Percentiles rank a stretch among this genome's conserved stretches.
phyloP scores from a whole-genome alignment of 2,888 invertebrate genomes.

The Aelia acuminata region DNA sequence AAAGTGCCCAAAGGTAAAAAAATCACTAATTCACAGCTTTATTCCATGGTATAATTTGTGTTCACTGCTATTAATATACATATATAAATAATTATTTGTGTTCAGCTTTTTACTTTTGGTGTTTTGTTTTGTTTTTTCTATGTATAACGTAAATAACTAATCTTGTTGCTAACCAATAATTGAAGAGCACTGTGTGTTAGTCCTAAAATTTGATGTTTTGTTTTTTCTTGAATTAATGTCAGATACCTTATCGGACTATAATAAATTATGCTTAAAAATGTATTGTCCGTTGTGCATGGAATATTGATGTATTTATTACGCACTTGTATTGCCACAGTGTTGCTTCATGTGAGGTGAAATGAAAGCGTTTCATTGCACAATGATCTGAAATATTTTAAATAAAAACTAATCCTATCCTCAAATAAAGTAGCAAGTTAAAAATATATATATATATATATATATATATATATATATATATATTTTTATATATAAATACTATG shows the following conservation, averaged over 20 bases:
- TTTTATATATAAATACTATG: too few species aligned
- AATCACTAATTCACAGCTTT: conserved; percentile 54
- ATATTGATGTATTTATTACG: conserved; percentile 4
- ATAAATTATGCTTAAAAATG: conserved; percentile 14
- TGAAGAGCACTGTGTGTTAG: conserved; percentile 52
- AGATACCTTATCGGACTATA: background rate
- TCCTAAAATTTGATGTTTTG: background rate
- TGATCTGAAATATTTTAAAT: background rate
- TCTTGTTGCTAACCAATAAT: conserved; percentile 31
- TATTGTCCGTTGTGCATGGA: conserved; percentile 41
- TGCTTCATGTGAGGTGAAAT: conserved; percentile 54
- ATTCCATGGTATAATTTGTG: conserved; percentile 51
- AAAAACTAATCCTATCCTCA: background rate
- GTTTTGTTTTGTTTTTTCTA: background rate
- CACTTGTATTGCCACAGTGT: conserved; percentile 52
- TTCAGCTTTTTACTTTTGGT: conserved; percentile 35
- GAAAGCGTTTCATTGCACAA: conserved; percentile 45
- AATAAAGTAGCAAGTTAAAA: background rate
- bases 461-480: too few species aligned
- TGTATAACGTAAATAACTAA: background rate
- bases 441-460: too few species aligned
- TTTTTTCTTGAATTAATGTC: conserved; percentile 27
- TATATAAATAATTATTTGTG: conserved; percentile 6
- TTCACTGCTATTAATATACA: conserved; percentile 44
- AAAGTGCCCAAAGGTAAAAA: conserved; percentile 58